Evolutionary conservation across 2,113 vertebrate species (phyloP), one percentile per base, ranked within the genome.

Genomic region (Carassius auratus): DNA sequence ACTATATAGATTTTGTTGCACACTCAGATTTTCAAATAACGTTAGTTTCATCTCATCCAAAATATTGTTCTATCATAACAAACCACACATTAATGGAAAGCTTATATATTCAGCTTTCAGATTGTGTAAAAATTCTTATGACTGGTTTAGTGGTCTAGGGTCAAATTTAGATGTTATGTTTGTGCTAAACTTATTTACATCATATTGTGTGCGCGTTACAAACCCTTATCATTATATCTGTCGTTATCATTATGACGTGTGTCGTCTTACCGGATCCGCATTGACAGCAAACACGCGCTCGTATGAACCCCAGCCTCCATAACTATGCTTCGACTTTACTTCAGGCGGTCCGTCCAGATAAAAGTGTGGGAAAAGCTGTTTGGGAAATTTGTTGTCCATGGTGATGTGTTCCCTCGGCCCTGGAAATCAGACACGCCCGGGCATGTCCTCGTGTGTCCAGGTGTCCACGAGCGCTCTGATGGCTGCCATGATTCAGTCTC

Each of bases 311-410:
- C 92, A 94, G 30, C 59, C 78, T 23, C 86, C 90, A 0, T 86
- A 88, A 17, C 55, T 15, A 74, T 85, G 76, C 8, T 1, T 73
- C 8, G n/a, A 5, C 5, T 48, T 30, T 5, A 5, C 26, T 5
- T 82, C 73, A 62, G 94, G 92, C 0, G 93, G 91, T 9, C 91
- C 93, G 55, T 68, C 69, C 85, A 92, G 87, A 64, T 90, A 94
- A 74, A 91, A 93, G 2, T 83, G 84, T 0, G 93, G 92, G 1
- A 93, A 95, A 15, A 95, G 93, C 69, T 92, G 84, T 19, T 0
- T 3, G 0, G 94, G 94, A 21, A 95, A 95, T 45, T 1, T 85
- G 30, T 62, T 83, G 73, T 95, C 92, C 95, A 94, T 95, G 33
- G 26, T 19, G 10, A 3, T 3, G 30, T 38, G 21, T 26, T 33